Conservation (phyloP, 2,888 invertebrate genomes). For the Netelia virgata region DNA sequence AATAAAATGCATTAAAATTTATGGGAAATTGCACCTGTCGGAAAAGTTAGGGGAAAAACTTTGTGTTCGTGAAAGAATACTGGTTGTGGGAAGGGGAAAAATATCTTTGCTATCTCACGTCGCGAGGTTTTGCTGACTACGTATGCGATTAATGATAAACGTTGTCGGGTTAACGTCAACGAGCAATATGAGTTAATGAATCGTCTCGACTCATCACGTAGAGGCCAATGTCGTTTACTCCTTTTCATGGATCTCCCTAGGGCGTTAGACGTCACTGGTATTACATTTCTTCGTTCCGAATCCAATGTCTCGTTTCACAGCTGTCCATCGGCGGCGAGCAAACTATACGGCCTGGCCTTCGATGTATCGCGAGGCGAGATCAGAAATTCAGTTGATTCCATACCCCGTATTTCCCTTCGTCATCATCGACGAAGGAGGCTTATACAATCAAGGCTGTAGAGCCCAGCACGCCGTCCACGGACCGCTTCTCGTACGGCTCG, state of each 20-base stretch:
- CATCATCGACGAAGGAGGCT: neutral
- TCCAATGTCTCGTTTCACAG: neutral
- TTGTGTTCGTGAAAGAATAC: no score
- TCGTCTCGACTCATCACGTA: neutral
- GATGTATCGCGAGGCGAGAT: conserved; percentile 35
- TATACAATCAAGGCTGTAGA: conserved; percentile 32
- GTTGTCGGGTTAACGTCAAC: conserved; percentile 2
- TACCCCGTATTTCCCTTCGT: conserved; percentile 29
- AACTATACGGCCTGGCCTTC: conserved; percentile 5
- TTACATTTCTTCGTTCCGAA: neutral
- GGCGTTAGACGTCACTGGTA: neutral
- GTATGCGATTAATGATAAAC: neutral
- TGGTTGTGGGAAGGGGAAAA: no score
- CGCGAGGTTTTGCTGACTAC: neutral
- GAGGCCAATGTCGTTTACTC: neutral
- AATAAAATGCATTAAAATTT: no score
- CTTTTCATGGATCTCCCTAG: neutral
- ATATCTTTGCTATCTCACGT: neutral
- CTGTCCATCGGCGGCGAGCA: conserved; percentile 12
- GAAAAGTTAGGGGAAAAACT: no score
- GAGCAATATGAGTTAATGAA: neutral
- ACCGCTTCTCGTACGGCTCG: neutral
- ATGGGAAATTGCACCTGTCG: no score
- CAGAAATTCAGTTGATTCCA: conserved; percentile 17
- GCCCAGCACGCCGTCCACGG: neutral